Conservation (phyloP, 2,888 invertebrate genomes). For the Papilio protenor region DNA sequence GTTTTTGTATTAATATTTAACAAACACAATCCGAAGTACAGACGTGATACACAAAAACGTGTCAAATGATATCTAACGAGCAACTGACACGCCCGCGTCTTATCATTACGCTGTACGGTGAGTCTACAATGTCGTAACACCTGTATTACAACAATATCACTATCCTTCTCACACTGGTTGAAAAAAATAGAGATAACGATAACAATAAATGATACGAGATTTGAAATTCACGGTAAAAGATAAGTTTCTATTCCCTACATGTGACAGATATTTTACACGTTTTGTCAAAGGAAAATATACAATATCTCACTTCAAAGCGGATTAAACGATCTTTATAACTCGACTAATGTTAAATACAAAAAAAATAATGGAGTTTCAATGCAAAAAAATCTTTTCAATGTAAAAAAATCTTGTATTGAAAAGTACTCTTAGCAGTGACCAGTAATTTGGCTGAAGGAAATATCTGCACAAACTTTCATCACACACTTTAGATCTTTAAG, state of each 20-base stretch:
- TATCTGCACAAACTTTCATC: no score
- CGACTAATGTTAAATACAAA: neutral
- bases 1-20: slow-evolving; percentile 35
- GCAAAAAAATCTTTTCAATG: no score
- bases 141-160: no score
- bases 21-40: slow-evolving; percentile 16
- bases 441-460: no score
- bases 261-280: slow-evolving; percentile 10
- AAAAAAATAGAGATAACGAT: neutral
- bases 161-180: neutral
- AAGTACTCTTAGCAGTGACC: no score
- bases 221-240: slow-evolving; percentile 17
- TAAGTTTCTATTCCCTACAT: slow-evolving; percentile 21
- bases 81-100: slow-evolving; percentile 36
- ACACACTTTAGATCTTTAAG: no score
- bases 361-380: neutral
- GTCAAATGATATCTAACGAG: slow-evolving; percentile 33
- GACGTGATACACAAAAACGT: slow-evolving; percentile 29
- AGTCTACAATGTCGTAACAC: neutral
- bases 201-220: neutral
- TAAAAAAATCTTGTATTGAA: no score
- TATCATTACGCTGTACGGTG: slow-evolving; percentile 25
- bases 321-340: neutral
- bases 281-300: neutral
- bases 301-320: neutral